Conservation (phyloP, 2,113 vertebrate genomes). For the Odocoileus hemionus region DNA sequence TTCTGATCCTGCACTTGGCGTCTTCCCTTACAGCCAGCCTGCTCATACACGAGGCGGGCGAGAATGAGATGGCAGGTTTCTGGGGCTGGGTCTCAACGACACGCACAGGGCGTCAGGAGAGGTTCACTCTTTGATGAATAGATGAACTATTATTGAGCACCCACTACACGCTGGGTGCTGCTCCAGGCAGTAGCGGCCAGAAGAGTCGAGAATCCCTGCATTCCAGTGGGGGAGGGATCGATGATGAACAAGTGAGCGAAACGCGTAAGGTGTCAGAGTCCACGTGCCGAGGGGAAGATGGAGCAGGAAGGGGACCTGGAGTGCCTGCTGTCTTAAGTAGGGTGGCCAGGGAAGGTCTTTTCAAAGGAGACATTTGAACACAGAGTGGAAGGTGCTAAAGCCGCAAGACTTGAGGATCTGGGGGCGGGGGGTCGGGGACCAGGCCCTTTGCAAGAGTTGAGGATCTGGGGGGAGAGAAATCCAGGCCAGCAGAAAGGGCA, state of each 20-base stretch:
- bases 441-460: background rate
- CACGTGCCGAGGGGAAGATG: background rate
- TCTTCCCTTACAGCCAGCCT: background rate
- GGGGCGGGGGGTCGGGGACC: background rate
- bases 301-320: background rate
- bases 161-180: fast-evolving
- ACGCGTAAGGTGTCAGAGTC: background rate
- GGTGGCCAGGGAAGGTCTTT: background rate
- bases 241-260: background rate
- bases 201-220: background rate
- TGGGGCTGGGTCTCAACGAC: background rate
- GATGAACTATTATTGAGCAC: background rate
- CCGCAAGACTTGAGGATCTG: background rate
- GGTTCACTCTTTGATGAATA: background rate
- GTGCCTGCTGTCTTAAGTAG: background rate
- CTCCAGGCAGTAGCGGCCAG: background rate
- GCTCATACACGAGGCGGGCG: background rate
- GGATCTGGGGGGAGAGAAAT: background rate
- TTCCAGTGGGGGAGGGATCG: background rate
- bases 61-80: background rate
- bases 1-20: background rate
- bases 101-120: fast-evolving
- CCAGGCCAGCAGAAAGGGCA: background rate
- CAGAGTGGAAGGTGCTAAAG: background rate
- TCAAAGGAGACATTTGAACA: background rate